Percentiles rank a stretch among this genome's conserved stretches.
Evolutionary conservation across 1,140 invertebrate genomes (phyloP).

Genomic region (Cydia splendana): DNA sequence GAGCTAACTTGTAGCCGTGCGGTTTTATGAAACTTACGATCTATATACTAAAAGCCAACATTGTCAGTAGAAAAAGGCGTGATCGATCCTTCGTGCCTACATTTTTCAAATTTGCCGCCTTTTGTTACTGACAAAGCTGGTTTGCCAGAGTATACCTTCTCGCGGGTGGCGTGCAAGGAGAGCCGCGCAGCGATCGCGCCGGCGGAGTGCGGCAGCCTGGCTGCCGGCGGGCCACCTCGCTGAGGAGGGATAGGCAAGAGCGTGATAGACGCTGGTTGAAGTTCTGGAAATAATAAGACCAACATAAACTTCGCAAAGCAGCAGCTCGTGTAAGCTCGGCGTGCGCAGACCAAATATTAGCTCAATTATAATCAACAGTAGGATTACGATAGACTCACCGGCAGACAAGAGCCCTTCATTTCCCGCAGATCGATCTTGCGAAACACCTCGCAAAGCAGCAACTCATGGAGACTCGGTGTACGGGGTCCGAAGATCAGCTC

Average conservation of each 20-base stretch:
- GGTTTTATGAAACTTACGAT: too few species aligned
- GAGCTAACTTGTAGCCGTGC: too few species aligned
- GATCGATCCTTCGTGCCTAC: too few species aligned
- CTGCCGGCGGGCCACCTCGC: slow-evolving; percentile 65
- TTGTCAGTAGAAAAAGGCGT: too few species aligned
- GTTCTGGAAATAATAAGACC: slow-evolving; percentile 50
- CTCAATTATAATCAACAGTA: too few species aligned
- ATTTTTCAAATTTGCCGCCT: too few species aligned
- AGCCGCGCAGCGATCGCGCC: slow-evolving; percentile 44
- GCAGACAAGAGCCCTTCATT: slow-evolving; percentile 84
- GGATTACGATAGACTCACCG: slow-evolving; percentile 53
- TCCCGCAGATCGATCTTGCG: slow-evolving; percentile 93
- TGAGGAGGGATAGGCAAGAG: slow-evolving; percentile 67
- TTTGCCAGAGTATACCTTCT: slow-evolving; percentile 40
- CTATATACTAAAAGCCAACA: too few species aligned
- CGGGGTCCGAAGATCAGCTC: slow-evolving; percentile 89
- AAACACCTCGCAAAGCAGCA: slow-evolving; percentile 90
- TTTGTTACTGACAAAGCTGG: too few species aligned
- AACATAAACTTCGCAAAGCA: too few species aligned
- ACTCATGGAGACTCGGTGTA: slow-evolving; percentile 87
- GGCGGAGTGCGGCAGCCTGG: slow-evolving; percentile 39
- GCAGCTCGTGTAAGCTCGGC: too few species aligned
- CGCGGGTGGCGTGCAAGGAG: slow-evolving; percentile 53
- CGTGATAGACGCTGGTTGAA: slow-evolving; percentile 75
- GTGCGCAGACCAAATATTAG: too few species aligned